These are phyloP conservation scores for Neofelis nebulosa DNA, from an alignment of 2,113 vertebrate species.

Conservation along the genomic window DNA sequence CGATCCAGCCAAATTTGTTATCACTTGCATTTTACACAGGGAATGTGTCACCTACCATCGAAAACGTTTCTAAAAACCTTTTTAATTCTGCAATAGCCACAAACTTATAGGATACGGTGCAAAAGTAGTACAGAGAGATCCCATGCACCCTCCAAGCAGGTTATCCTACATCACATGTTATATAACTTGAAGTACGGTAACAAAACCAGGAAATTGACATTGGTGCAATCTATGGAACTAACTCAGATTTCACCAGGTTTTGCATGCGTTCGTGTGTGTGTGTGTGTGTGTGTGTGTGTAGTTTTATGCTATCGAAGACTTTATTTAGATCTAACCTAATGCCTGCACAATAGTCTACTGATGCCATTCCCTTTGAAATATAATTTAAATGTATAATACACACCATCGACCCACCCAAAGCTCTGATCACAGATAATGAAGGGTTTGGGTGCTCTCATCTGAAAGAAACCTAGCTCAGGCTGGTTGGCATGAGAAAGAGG, in stretches of 20 bases:
- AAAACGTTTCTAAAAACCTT: not conserved
- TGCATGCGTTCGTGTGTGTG: not conserved
- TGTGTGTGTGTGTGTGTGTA: not conserved
- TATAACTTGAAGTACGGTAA: rapidly evolving
- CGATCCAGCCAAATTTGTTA: not conserved
- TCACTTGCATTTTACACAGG: too few species aligned
- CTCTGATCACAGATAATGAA: not conserved
- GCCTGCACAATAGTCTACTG: not conserved
- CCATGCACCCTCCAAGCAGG: not conserved
- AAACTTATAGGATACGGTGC: not conserved
- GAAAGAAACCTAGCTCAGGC: not conserved
- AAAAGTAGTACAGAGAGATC: not conserved
- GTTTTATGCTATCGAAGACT: not conserved
- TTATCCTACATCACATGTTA: not conserved
- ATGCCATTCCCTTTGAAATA: not conserved
- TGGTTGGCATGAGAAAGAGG: not conserved
- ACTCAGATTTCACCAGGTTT: not conserved
- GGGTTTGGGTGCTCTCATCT: not conserved
- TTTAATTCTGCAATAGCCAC: not conserved
- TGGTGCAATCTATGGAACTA: not conserved
- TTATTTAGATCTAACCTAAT: not conserved
- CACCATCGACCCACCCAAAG: not conserved
- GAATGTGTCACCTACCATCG: too few species aligned
- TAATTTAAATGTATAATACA: not conserved
- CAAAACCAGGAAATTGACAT: not conserved